Evolutionary conservation across 2,888 invertebrate species (phyloP).

Genomic region (Dastarcus helophoroides): DNA sequence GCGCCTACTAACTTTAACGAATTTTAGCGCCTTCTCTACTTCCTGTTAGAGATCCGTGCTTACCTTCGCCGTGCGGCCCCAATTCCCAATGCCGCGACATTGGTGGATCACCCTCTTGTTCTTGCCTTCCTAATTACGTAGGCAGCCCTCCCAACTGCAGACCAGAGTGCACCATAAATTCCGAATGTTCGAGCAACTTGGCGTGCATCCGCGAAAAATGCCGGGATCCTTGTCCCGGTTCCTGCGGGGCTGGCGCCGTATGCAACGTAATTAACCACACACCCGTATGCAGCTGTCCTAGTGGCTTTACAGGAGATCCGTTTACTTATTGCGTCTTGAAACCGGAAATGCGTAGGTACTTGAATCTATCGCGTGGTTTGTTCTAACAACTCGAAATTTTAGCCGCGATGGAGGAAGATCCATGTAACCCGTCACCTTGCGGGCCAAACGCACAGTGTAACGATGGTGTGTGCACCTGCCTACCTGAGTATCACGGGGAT

Average conservation of each 20-base stretch:
- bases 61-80: slow-evolving; percentile 69
- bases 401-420: slow-evolving; percentile 39
- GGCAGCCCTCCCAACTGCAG: slow-evolving; percentile 69
- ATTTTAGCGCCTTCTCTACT: slow-evolving; percentile 23
- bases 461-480: slow-evolving; percentile 45
- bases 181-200: slow-evolving; percentile 60
- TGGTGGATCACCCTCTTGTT: slow-evolving; percentile 59
- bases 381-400: slow-evolving; percentile 40
- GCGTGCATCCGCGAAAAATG: slow-evolving; percentile 68
- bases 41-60: slow-evolving; percentile 50
- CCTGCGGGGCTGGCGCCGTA: slow-evolving; percentile 61
- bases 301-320: slow-evolving; percentile 66
- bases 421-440: slow-evolving; percentile 62
- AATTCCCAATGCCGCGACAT: slow-evolving; percentile 62
- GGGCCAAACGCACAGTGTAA: slow-evolving; percentile 37
- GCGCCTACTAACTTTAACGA: slow-evolving; percentile 1
- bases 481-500: slow-evolving; percentile 38
- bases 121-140: slow-evolving; percentile 57
- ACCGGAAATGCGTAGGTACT: slow-evolving; percentile 27
- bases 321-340: slow-evolving; percentile 54
- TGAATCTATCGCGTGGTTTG: slow-evolving; percentile 52
- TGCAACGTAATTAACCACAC: slow-evolving; percentile 66
- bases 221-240: slow-evolving; percentile 65
- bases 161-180: slow-evolving; percentile 66
- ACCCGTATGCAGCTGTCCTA: slow-evolving; percentile 62